These are phyloP conservation scores for Bombus soroeensis DNA, from an alignment of 1,140 invertebrate species.

Conservation along the genomic window DNA sequence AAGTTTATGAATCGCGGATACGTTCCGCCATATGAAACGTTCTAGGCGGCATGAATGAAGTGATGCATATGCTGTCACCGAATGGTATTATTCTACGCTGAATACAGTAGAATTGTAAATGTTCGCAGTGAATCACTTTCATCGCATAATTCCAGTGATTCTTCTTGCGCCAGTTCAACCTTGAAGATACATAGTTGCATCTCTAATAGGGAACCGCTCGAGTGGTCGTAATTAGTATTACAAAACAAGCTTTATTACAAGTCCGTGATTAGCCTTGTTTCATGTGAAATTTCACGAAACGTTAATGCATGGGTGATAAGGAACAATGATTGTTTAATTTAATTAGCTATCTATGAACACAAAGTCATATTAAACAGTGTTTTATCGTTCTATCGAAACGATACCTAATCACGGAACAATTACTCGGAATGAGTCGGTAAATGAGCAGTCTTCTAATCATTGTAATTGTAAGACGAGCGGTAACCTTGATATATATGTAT, in stretches of 20 bases:
- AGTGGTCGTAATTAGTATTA: slow-evolving; percentile 55
- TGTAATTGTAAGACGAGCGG: neutral
- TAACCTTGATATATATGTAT: neutral
- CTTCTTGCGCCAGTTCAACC: slow-evolving; percentile 49
- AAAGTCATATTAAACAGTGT: neutral
- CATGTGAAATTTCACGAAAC: slow-evolving; percentile 20
- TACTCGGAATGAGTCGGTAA: neutral
- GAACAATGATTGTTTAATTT: neutral
- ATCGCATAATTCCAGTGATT: slow-evolving; percentile 35
- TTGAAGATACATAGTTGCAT: slow-evolving; percentile 50
- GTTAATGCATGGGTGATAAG: neutral
- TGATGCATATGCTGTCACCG: neutral
- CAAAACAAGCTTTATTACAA: slow-evolving; percentile 33
- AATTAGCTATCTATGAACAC: slow-evolving; percentile 6
- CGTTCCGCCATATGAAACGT: neutral
- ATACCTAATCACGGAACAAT: neutral
- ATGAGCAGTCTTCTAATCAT: neutral
- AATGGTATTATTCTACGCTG: neutral
- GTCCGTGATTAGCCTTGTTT: slow-evolving; percentile 36
- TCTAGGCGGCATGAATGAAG: neutral
- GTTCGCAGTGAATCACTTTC: slow-evolving; percentile 39
- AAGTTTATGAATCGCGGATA: neutral
- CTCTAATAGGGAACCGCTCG: slow-evolving; percentile 47
- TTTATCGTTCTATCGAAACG: too few species aligned
- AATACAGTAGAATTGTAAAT: slow-evolving; percentile 20